phyloP scores from a whole-genome alignment of 92 coral and sea anemone species.

The Isaurus tuberculatus region DNA sequence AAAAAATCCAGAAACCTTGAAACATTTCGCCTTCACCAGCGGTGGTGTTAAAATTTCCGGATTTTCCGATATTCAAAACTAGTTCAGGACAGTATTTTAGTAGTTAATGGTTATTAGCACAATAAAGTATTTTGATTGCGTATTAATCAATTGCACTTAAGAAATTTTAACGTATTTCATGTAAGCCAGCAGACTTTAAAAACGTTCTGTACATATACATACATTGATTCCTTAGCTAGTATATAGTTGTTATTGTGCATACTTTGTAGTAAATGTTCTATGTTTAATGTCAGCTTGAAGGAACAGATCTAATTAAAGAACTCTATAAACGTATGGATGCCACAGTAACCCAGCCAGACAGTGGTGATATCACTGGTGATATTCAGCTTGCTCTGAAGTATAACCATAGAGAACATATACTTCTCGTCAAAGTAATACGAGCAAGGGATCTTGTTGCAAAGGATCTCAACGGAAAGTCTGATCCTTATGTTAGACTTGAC shows the following conservation, averaged over 20 bases:
- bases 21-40: too few species aligned
- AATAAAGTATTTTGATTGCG: too few species aligned
- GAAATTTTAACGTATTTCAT: too few species aligned
- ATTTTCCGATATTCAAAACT: neutral
- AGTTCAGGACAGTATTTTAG: neutral
- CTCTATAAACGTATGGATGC: slow-evolving; percentile 97
- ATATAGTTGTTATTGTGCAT: neutral
- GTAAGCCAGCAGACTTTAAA: too few species aligned
- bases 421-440: slow-evolving; percentile 87
- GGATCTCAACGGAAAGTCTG: slow-evolving; percentile 94
- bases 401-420: slow-evolving; percentile 79
- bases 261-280: neutral
- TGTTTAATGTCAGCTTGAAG: slow-evolving; percentile 67
- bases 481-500: slow-evolving; percentile 90
- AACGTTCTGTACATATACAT: too few species aligned
- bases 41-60: too few species aligned
- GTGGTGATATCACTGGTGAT: slow-evolving; percentile 93
- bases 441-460: slow-evolving; percentile 94
- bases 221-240: neutral
- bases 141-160: too few species aligned
- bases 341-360: slow-evolving; percentile 87
- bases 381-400: slow-evolving; percentile 86
- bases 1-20: too few species aligned
- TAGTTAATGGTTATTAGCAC: too few species aligned
- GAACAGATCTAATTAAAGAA: slow-evolving; percentile 94